Evolutionary conservation across 2,113 vertebrate genomes (phyloP), one percentile per base, ranked within the genome.

Genomic region (Rutilus rutilus): DNA sequence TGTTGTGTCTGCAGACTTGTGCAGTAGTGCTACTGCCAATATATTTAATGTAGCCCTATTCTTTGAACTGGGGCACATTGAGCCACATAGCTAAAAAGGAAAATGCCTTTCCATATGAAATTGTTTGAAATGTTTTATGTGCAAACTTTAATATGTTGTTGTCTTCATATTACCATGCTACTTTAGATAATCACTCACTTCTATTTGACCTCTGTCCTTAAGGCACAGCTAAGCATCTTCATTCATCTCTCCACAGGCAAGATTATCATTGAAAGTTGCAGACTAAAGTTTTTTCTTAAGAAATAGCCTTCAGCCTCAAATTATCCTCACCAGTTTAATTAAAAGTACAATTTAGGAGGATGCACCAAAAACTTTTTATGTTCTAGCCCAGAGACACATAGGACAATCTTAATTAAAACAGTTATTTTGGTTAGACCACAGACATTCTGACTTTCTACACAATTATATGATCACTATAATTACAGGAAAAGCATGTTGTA

Each of bases 301-400:
- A 15, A 62, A 85, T 42, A 25, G 69, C 69, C 30, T 23, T 75
- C 83, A 21, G 33, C 45, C 45, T 59, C 78, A 73, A 64, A 85
- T 80, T 54, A 39, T 45, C 69, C 82, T 73, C 50, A 60, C 73
- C 42, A 69, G 82, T 62, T 79, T 36, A 81, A 86, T 84, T 86
- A 60, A 64, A 80, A 82, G 71, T 86, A 39, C 2, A 80, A 84
- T 52, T 6, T 27, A 67, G 45, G 3, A 67, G 76, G 36, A 81
- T 80, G 64, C 71, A 77, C 74, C 59, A 86, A 85, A 79, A 78
- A 23, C 3, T 54, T 59, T 81, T 54, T 85, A 69, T 80, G 54
- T 19, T 73, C 47, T 54, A 75, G 77, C 19, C 45, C 47, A 84
- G 78, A 65, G 78, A 80, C 25, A 39, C 59, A 62, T 42, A 64